Evolutionary conservation across 2,888 invertebrate genomes (phyloP), one percentile per base, ranked within the genome.

Genomic region (Psococerastis gibbosa): DNA sequence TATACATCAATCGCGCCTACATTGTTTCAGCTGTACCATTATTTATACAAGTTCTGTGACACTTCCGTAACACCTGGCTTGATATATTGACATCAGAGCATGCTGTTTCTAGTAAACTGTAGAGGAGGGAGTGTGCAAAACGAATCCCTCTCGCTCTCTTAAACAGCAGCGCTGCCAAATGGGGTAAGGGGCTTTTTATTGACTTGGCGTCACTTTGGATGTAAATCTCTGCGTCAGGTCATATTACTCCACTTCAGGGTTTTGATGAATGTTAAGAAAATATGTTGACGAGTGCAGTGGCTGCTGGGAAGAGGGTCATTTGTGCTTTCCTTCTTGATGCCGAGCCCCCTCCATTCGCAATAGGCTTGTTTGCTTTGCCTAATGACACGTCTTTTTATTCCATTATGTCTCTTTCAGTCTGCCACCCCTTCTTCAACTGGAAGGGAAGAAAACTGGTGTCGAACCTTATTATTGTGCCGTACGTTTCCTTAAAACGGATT

Each of bases 311-410:
- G n/a, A 27, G 27, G 11, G 27, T 27, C 8, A 27, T 27, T 27
- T 6, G 27, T 27, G 27, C 6, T 11, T 9, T 27, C 27, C 20
- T 38, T 20, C 20, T 38, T 5, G 6, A n/a, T 17, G 5, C 20
- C 17, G 20, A 38, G 6, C 38, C 22, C 38, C 22, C 13, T 13
- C 17, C 13, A 16, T 16, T 17, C 17, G 38, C 17, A 38, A 38
- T 38, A 38, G 38, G 38, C 38, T 38, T 38, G 38, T 38, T 38
- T 38, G 38, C 38, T 38, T 38, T 38, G 38, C 38, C 38, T 38
- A 38, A 38, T 38, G 38, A 38, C 38, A 38, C 38, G 38, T 38
- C 38, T 38, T 38, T 38, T 38, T 38, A 38, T 38, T 38, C 38
- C 38, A 38, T 38, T 38, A 38, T 20, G 17, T 38, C 22, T 22